Percentiles rank a stretch among this genome's conserved stretches.
These are phyloP conservation scores for Coremacera marginata DNA, from an alignment of 2,888 invertebrate species.

Conservation along the genomic window DNA sequence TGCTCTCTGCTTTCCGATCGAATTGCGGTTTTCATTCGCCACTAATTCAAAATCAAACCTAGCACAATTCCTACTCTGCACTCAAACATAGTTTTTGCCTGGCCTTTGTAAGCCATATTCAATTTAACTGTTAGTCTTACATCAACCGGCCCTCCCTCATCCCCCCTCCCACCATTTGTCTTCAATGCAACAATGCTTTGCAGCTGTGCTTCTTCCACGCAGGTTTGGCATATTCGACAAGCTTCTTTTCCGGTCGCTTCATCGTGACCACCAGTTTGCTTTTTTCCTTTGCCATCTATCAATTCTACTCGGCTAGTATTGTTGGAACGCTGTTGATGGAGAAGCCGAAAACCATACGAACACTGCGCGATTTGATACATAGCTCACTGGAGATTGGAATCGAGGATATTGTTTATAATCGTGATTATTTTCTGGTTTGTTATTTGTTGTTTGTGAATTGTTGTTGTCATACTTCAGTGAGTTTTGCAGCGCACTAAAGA, in stretches of 20 bases:
- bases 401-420: slow-evolving; percentile 76
- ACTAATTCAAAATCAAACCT: slow-evolving; percentile 22
- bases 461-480: background rate
- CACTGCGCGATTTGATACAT: slow-evolving; percentile 72
- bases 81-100: too few relatives aligned
- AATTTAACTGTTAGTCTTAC: too few relatives aligned
- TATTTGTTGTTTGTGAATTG: slow-evolving; percentile 43
- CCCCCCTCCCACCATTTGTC: background rate
- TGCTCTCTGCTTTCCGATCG: background rate
- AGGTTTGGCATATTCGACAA: slow-evolving; percentile 62
- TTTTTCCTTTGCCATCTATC: slow-evolving; percentile 75
- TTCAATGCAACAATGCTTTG: background rate
- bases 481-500: slow-evolving; percentile 74
- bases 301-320: slow-evolving; percentile 79
- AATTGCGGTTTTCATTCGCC: slow-evolving; percentile 21
- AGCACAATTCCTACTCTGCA: background rate
- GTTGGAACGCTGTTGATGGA: slow-evolving; percentile 76
- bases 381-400: slow-evolving; percentile 75
- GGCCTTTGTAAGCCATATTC: too few relatives aligned
- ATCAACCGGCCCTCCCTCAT: background rate
- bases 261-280: slow-evolving; percentile 72
- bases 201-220: background rate
- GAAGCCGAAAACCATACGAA: slow-evolving; percentile 74
- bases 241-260: slow-evolving; percentile 71
- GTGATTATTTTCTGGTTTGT: slow-evolving; percentile 75